Evolutionary conservation across 2,888 invertebrate species (phyloP).

Genomic region (Hylaea fasciaria): DNA sequence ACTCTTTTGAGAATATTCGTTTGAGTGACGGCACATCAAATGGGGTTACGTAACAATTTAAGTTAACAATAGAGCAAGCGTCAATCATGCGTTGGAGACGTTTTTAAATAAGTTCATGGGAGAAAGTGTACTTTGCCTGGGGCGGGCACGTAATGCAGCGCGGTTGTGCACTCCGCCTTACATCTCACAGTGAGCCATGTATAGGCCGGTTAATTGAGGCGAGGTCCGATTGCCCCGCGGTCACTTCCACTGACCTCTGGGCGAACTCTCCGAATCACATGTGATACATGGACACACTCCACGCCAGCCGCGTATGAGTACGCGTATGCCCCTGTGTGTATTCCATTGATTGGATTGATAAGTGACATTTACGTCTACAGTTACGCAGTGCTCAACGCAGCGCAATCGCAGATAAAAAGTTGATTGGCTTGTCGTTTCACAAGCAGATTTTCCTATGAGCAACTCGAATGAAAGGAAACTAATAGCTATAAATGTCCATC

Average conservation of each 20-base stretch:
- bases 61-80: slow-evolving; percentile 72
- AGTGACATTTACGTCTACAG: slow-evolving; percentile 44
- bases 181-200: slow-evolving; percentile 47
- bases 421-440: slow-evolving; percentile 43
- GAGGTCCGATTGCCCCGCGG: slow-evolving; percentile 54
- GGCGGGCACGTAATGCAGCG: slow-evolving; percentile 60
- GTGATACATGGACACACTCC: slow-evolving; percentile 41
- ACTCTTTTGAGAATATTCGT: slow-evolving; percentile 68
- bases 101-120: slow-evolving; percentile 80
- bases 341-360: slow-evolving; percentile 54
- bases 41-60: slow-evolving; percentile 71
- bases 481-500: slow-evolving; percentile 19
- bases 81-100: slow-evolving; percentile 81
- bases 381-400: slow-evolving; percentile 29
- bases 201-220: slow-evolving; percentile 67
- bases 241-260: slow-evolving; percentile 52
- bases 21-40: slow-evolving; percentile 79
- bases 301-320: slow-evolving; percentile 17
- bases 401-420: slow-evolving; percentile 37
- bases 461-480: slow-evolving; percentile 13
- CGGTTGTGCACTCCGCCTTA: slow-evolving; percentile 47
- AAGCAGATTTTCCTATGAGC: slow-evolving; percentile 42
- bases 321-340: slow-evolving; percentile 48
- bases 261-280: slow-evolving; percentile 50
- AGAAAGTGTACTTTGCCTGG: slow-evolving; percentile 74